These are phyloP conservation scores for Manis pentadactyla DNA, from an alignment of 2,797 vertebrate genomes.

Conservation along the genomic window DNA sequence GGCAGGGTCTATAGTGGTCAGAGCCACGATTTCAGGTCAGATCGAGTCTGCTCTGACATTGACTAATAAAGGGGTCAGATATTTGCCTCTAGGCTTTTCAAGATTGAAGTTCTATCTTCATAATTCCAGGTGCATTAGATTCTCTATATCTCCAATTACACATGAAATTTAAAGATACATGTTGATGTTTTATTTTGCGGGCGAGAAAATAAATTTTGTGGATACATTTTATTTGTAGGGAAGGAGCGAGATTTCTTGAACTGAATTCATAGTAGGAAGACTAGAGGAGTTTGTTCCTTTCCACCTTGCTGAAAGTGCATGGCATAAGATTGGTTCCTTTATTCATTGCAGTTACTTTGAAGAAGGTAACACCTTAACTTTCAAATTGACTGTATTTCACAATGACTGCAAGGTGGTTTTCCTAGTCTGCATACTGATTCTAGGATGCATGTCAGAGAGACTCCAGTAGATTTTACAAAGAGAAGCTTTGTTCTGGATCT, in stretches of 20 bases:
- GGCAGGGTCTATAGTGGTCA: neutral
- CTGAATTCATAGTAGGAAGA: neutral
- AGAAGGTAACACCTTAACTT: neutral
- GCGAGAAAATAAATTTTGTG: neutral
- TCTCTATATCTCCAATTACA: neutral
- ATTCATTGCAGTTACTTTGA: neutral
- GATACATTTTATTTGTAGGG: neutral
- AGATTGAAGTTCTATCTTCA: neutral
- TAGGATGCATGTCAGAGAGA: neutral
- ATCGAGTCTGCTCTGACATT: neutral
- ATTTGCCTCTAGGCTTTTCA: conserved; percentile 1
- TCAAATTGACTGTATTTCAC: neutral
- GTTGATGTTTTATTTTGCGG: neutral
- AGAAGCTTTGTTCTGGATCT: conserved; percentile 17
- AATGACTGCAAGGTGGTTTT: neutral
- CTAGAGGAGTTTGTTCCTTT: neutral
- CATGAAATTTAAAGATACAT: neutral
- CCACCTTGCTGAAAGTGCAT: neutral
- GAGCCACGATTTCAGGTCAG: neutral
- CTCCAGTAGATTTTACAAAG: conserved; percentile 8
- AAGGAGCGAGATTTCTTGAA: neutral
- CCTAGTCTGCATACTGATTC: neutral
- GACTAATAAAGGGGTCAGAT: neutral
- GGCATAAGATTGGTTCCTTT: neutral
- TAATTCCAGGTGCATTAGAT: neutral